These are phyloP conservation scores for Saccostrea cuccullata DNA, from an alignment of 1,140 invertebrate genomes.

Conservation along the genomic window DNA sequence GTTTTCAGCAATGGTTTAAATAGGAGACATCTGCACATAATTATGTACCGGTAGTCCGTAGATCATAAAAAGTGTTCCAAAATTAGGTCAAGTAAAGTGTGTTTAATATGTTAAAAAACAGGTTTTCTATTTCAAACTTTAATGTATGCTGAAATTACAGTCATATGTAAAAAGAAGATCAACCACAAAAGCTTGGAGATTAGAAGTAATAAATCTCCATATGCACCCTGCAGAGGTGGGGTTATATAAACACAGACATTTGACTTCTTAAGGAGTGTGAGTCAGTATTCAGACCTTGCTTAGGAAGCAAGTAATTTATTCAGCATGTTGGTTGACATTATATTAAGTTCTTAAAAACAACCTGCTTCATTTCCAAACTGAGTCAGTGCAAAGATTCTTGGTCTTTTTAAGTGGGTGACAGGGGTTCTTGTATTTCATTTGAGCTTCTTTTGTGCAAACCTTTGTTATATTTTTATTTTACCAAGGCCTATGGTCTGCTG, in stretches of 20 bases:
- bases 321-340: background rate
- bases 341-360: background rate
- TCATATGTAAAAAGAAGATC: background rate
- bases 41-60: too few relatives aligned
- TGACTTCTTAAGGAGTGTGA: background rate
- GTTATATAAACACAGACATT: background rate
- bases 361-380: background rate
- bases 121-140: background rate
- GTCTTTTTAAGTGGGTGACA: background rate
- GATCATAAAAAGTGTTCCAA: too few relatives aligned
- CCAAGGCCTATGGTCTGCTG: too few relatives aligned
- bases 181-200: background rate
- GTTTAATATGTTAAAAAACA: background rate
- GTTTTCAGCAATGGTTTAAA: too few relatives aligned
- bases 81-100: too few relatives aligned
- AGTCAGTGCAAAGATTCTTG: background rate
- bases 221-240: background rate
- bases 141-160: background rate
- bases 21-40: too few relatives aligned
- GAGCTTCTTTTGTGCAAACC: too few relatives aligned
- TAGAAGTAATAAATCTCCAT: background rate
- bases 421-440: too few relatives aligned
- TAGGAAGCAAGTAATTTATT: background rate
- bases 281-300: background rate
- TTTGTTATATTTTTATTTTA: too few relatives aligned